phyloP scores from a whole-genome alignment of 2,797 vertebrate genomes.

The Loriculus beryllinus region DNA sequence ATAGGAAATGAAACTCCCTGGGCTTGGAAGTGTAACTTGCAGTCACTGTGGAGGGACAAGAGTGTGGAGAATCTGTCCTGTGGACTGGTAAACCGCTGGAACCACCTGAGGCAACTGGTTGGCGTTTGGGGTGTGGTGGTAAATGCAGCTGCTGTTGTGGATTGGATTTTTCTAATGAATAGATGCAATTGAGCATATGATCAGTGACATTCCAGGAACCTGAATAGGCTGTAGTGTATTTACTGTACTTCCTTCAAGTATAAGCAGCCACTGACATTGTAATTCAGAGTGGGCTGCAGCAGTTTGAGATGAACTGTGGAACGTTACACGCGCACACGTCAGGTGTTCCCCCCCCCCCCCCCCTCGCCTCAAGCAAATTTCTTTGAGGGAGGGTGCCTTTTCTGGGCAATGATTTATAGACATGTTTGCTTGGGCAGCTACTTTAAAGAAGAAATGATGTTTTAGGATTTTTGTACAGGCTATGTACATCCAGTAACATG shows the following conservation, averaged over 20 bases:
- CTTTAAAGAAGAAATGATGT: not conserved
- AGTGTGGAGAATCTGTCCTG: not conserved
- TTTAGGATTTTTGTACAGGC: not conserved
- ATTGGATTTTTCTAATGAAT: slow-evolving; percentile 54
- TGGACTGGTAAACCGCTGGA: slow-evolving; percentile 1
- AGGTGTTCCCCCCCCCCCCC: not conserved
- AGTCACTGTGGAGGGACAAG: not conserved
- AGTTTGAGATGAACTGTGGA: not conserved
- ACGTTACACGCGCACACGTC: not conserved
- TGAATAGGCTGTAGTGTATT: slow-evolving; percentile 59
- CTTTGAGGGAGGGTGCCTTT: not conserved
- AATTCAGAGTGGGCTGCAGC: not conserved
- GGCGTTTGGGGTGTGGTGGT: not conserved
- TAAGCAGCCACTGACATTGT: slow-evolving; percentile 24
- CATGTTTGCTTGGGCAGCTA: not conserved
- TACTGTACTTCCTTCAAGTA: slow-evolving; percentile 37
- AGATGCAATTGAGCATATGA: slow-evolving; percentile 59
- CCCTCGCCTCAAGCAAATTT: not conserved
- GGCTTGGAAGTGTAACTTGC: not conserved
- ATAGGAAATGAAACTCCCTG: not conserved
- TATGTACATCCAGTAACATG: not conserved
- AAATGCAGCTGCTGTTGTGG: slow-evolving; percentile 47
- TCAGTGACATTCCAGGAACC: slow-evolving; percentile 54
- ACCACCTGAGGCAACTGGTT: slow-evolving; percentile 52
- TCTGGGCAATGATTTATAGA: not conserved